phyloP scores from a whole-genome alignment of 2,888 invertebrate genomes.

The Drosophila mimetica region DNA sequence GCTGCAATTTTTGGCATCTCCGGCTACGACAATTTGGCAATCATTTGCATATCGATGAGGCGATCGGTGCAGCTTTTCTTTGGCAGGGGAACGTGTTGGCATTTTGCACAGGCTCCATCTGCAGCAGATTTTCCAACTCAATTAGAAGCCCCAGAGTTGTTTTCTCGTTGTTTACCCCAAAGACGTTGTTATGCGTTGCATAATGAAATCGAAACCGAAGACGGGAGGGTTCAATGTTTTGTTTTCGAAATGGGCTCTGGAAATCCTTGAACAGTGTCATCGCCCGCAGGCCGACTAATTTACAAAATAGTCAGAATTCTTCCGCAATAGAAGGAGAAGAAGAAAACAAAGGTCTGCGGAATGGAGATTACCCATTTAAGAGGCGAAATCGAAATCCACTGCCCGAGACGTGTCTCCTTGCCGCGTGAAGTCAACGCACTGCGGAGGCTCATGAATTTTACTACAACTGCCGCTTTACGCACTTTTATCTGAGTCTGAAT shows the following conservation, averaged over 20 bases:
- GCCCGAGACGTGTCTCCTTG: constrained; percentile 60
- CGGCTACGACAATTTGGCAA: constrained; percentile 66
- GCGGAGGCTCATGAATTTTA: constrained; percentile 72
- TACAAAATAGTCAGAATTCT: constrained; percentile 74
- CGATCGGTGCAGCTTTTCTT: constrained; percentile 41
- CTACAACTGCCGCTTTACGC: constrained; percentile 78
- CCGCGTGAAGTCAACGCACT: constrained; percentile 66
- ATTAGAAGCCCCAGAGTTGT: constrained; percentile 23
- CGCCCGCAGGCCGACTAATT: constrained; percentile 51
- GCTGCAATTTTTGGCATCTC: constrained; percentile 22
- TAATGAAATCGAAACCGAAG: constrained; percentile 36
- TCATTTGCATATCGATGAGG: constrained; percentile 71
- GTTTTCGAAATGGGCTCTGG: constrained; percentile 61
- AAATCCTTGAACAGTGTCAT: constrained; percentile 75
- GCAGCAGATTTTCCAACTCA: constrained; percentile 35
- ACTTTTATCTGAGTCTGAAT: constrained; percentile 51
- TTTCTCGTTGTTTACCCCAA: constrained; percentile 27
- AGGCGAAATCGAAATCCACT: constrained; percentile 8
- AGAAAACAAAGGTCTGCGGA: constrained; percentile 20
- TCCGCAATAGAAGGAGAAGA: constrained; percentile 60
- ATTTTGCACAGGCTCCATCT: constrained; percentile 50
- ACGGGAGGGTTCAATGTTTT: constrained; percentile 70
- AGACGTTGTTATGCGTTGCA: constrained; percentile 22
- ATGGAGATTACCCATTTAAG: constrained; percentile 25
- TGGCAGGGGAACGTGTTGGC: constrained; percentile 66